Conservation (phyloP, 2,888 invertebrate species). For the Chrysolina haemoptera region DNA sequence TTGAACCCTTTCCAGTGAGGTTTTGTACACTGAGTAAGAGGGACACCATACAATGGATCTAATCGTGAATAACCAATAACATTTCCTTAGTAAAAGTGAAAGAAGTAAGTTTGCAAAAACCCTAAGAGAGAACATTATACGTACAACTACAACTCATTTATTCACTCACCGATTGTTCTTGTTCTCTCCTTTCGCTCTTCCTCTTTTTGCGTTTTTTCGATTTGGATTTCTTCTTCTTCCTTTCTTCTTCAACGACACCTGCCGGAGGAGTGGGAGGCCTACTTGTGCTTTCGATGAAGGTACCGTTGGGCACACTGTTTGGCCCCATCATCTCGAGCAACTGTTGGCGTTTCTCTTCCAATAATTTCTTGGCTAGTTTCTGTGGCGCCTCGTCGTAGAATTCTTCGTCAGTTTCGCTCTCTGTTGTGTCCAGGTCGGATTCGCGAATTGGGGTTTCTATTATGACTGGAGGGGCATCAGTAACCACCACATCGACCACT, state of each 20-base stretch:
- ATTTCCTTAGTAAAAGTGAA: too few species aligned
- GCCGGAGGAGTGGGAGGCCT: conserved; percentile 77
- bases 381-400: conserved; percentile 90
- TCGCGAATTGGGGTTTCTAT: conserved; percentile 80
- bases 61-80: too few species aligned
- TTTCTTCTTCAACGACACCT: conserved; percentile 67
- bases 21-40: too few species aligned
- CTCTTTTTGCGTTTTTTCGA: conserved; percentile 70
- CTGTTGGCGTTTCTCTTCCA: conserved; percentile 83
- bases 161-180: conserved; percentile 64
- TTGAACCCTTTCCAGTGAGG: too few species aligned
- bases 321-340: conserved; percentile 78
- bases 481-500: conserved; percentile 72
- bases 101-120: too few species aligned
- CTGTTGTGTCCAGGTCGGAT: conserved; percentile 88
- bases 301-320: conserved; percentile 67
- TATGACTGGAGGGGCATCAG: conserved; percentile 32
- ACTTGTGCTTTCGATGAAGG: conserved; percentile 75
- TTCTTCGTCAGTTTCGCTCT: conserved; percentile 90
- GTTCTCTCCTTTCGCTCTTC: conserved; percentile 68
- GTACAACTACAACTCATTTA: background rate
- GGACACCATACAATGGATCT: too few species aligned
- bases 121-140: too few species aligned
- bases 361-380: conserved; percentile 79
- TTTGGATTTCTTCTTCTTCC: conserved; percentile 79